Base-by-base conservation (phyloP, 2,797 vertebrate species). In the Cryptoprocta ferox region DNA sequence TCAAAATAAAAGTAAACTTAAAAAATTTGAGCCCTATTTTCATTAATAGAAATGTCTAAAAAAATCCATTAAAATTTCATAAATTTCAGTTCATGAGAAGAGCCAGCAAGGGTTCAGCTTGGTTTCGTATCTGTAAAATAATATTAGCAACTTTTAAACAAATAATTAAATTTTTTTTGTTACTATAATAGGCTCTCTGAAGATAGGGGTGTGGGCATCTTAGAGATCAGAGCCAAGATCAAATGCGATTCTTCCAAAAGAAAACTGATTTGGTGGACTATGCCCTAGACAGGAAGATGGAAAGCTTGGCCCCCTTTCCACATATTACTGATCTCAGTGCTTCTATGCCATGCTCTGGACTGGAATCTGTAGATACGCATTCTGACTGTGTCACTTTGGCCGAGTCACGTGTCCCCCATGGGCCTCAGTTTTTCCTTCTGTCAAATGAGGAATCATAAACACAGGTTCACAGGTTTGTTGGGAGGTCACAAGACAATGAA, bases 11-110 rank as follows among this genome's bases (percentile, higher is more conserved):
- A 24, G 24, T 59, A 21, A 59, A 9, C 53, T 56, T 56, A 3
- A 59, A 59, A 56, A 59, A 59, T 21, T 21, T 59, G 56, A 59
- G 56, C 21, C 56, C 56, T 59, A 9, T 59, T 24, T 59, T 59
- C 95, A 96, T 96, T 98, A 98, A 98, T 79, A 98, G n/a, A 35
- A 91, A 92, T 97, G 56, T 71, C 97, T 98, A 98, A 98, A 98
- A 98, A 98, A 97, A 80, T 92, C 78, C 0, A 0, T 96, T 98
- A 98, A 95, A 98, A 97, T 76, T 92, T 94, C 30, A 76, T 95
- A 98, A 92, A 50, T 97, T 93, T 97, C 97, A 97, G 16, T 96
- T 97, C 97, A 94, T 65, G 79, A 71, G 84, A 48, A 96, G 91
- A 97, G 89, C 70, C 85, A 88, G 94, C 9, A 91, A 96, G 68